Evolutionary conservation across 35 echinoderm and acorn worm genomes (phyloP).

Genomic region (Lytechinus pictus): DNA sequence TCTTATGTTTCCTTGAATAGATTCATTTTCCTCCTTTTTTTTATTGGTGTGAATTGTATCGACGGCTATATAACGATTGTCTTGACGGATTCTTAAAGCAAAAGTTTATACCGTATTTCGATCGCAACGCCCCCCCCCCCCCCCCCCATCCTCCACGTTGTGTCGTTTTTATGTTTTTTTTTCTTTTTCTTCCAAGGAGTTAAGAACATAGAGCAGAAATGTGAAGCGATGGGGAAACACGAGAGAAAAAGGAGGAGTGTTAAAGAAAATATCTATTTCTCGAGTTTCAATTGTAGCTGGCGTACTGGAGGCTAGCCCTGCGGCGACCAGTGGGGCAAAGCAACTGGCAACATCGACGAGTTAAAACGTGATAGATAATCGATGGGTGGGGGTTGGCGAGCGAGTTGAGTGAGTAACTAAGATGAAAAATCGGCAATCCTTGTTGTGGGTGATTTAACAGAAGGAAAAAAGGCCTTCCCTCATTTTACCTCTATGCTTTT

Average conservation of each 20-base stretch:
- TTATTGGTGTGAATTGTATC: not conserved
- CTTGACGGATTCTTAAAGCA: not conserved
- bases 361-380: conserved; percentile 52
- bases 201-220: conserved; percentile 5
- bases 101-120: not conserved
- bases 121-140: not conserved
- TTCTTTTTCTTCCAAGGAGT: not conserved
- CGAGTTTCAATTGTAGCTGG: conserved; percentile 38
- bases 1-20: not conserved
- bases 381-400: not conserved
- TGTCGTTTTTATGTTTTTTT: not conserved
- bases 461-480: not conserved
- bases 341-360: conserved; percentile 34
- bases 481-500: not conserved
- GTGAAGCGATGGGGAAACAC: conserved; percentile 31
- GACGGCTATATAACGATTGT: conserved; percentile 8
- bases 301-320: conserved; percentile 37
- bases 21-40: not conserved
- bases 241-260: conserved; percentile 24
- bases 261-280: conserved; percentile 46
- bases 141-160: not conserved
- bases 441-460: not conserved
- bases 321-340: conserved; percentile 21
- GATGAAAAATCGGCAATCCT: conserved; percentile 32
- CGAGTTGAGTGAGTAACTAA: not conserved